Evolutionary conservation across 2,888 invertebrate species (phyloP), one percentile per base, ranked within the genome.

Genomic region (Lasioglossum figueresi): DNA sequence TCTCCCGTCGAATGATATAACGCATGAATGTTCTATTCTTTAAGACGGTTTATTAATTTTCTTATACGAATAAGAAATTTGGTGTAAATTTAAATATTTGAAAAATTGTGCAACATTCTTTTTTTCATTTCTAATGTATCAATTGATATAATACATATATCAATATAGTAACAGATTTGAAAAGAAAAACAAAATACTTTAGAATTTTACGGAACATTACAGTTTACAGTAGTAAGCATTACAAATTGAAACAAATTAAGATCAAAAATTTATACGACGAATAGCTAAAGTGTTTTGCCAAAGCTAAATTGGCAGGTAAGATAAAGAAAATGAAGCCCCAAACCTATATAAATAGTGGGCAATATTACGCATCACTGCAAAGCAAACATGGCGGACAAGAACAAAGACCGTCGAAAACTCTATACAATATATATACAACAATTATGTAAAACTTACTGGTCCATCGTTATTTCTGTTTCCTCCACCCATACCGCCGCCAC

Each of bases 401-500:
- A 34, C 45, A 72, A 52, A 52, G 16, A n/a, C 56, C 1, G 31
- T 23, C 6, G 2, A n/a, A 48, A 71, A n/a, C 8, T 31, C 2
- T 14, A 37, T 10, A 5, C 14, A n/a, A 43, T 40, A 0, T 34
- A 16, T 23, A 37, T 31, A n/a, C 1, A 1, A 52, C 16, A 66
- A 31, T 45, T 34, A 45, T 14, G 31, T 43, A 70, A 71, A 73
- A 70, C 89, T 91, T 91, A 91, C 92, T 85, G 87, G 88, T 83
- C 91, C 87, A 82, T 92, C 91, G 63, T 91, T 92, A 76, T 90
- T 93, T 79, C 82, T 88, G 80, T 86, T 89, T n/a, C 89, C 89
- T 10, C 87, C 87, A 1, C 92, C 90, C 83, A 88, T 88, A 68
- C 92, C 93, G 23, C 92, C 93, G n/a, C 92, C 93, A 0, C 94